Evolutionary conservation across 1,140 invertebrate genomes (phyloP).

Genomic region (Drosophila tsacasi): DNA sequence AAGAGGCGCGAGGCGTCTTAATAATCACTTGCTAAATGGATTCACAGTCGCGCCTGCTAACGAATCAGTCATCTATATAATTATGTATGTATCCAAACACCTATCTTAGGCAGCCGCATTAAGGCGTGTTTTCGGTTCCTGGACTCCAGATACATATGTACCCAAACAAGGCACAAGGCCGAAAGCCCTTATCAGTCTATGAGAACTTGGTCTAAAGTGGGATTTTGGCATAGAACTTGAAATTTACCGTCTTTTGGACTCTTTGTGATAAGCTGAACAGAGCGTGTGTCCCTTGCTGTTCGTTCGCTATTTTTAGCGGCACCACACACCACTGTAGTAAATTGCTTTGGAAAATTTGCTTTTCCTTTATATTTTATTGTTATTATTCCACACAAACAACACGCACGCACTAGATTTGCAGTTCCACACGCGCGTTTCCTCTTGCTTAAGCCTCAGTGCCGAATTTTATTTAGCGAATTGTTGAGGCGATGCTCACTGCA

Average conservation of each 20-base stretch:
- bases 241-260: conserved; percentile 32
- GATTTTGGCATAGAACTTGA: conserved; percentile 22
- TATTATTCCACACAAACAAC: conserved; percentile 27
- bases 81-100: conserved; percentile 6
- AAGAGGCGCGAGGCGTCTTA: conserved; percentile 58
- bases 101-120: conserved; percentile 14
- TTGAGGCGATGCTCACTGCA: conserved; percentile 49
- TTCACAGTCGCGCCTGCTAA: conserved; percentile 52
- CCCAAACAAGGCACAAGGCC: conserved; percentile 14
- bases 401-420: conserved; percentile 7
- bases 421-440: conserved; percentile 21
- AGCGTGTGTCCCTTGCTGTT: conserved; percentile 4
- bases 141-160: conserved; percentile 9
- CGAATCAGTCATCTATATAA: conserved; percentile 67
- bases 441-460: background rate
- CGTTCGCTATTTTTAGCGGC: conserved; percentile 31
- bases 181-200: conserved; percentile 29
- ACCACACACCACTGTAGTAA: conserved; percentile 17
- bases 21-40: conserved; percentile 77
- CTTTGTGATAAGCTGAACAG: conserved; percentile 33
- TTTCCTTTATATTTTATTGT: conserved; percentile 42
- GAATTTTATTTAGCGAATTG: conserved; percentile 13
- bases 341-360: conserved; percentile 37
- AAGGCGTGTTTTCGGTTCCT: conserved; percentile 40
- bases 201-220: background rate